These are phyloP conservation scores for Miniopterus natalensis DNA, from an alignment of 2,113 vertebrate species.

Conservation along the genomic window DNA sequence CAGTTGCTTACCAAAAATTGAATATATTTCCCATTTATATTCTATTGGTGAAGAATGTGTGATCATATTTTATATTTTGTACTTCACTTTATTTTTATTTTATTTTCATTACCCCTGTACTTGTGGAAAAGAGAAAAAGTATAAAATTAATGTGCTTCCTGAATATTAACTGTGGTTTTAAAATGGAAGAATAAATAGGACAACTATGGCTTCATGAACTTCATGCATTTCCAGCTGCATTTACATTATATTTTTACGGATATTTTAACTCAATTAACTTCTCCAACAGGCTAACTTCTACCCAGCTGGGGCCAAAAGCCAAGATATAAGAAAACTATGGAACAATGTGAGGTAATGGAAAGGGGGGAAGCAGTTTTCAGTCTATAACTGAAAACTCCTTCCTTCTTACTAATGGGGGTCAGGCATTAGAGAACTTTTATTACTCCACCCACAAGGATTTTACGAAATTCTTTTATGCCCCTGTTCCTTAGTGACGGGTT, in stretches of 20 bases:
- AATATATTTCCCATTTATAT: constrained; percentile 6
- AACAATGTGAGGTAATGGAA: background rate
- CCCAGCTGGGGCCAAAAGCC: background rate
- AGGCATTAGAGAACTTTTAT: background rate
- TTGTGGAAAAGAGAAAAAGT: constrained; percentile 32
- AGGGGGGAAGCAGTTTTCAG: background rate
- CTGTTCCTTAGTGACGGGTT: background rate
- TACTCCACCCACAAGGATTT: background rate
- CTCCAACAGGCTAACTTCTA: background rate
- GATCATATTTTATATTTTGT: constrained; percentile 28
- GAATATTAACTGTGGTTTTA: constrained; percentile 7
- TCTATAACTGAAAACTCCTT: background rate
- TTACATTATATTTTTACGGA: background rate
- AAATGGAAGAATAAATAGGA: background rate
- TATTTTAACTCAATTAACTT: background rate
- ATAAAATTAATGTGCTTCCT: background rate
- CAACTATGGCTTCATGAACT: background rate
- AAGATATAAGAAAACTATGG: background rate
- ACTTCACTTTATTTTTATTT: constrained; percentile 28
- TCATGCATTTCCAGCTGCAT: background rate
- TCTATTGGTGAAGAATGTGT: background rate
- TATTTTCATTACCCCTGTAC: background rate
- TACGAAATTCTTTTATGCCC: background rate
- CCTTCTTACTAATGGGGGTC: background rate
- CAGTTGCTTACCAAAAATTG: background rate